phyloP scores from a whole-genome alignment of 2,888 invertebrate species.

The Hydraecia micacea region DNA sequence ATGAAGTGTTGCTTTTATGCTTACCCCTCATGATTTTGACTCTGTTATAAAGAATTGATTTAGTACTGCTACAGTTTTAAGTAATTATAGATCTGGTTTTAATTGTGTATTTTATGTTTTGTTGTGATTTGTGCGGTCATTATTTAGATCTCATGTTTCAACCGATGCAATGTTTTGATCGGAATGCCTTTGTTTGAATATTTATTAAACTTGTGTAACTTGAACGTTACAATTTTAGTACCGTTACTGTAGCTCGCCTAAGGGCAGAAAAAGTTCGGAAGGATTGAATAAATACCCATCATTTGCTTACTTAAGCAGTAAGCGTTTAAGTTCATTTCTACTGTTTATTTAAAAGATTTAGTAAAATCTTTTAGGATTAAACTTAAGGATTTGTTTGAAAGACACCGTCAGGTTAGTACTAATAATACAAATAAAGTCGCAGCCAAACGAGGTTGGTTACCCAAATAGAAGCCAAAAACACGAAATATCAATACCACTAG shows the following conservation, averaged over 20 bases:
- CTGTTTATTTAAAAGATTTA: slow-evolving; percentile 32
- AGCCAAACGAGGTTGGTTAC: neutral
- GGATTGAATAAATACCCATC: slow-evolving; percentile 52
- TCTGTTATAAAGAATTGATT: slow-evolving; percentile 84
- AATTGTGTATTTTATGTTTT: slow-evolving; percentile 61
- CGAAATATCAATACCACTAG: neutral
- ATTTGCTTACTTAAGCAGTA: slow-evolving; percentile 40
- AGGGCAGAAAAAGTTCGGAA: slow-evolving; percentile 30
- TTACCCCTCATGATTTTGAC: slow-evolving; percentile 86
- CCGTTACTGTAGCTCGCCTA: neutral
- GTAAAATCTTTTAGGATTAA: neutral
- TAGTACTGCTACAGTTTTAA: slow-evolving; percentile 79
- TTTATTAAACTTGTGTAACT: slow-evolving; percentile 13
- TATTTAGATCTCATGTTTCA: slow-evolving; percentile 62
- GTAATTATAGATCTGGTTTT: slow-evolving; percentile 82
- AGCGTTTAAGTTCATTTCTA: slow-evolving; percentile 20
- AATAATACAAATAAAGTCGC: neutral
- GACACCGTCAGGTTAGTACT: neutral
- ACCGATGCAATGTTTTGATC: slow-evolving; percentile 39
- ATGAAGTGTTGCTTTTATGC: slow-evolving; percentile 88
- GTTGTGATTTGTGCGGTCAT: slow-evolving; percentile 67
- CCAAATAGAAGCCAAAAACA: neutral
- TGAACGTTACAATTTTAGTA: slow-evolving; percentile 17
- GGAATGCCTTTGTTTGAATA: slow-evolving; percentile 24
- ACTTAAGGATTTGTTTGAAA: neutral